Evolutionary conservation across 2,113 vertebrate genomes (phyloP), one percentile per base, ranked within the genome.

Genomic region (Phalacrocorax aristotelis): DNA sequence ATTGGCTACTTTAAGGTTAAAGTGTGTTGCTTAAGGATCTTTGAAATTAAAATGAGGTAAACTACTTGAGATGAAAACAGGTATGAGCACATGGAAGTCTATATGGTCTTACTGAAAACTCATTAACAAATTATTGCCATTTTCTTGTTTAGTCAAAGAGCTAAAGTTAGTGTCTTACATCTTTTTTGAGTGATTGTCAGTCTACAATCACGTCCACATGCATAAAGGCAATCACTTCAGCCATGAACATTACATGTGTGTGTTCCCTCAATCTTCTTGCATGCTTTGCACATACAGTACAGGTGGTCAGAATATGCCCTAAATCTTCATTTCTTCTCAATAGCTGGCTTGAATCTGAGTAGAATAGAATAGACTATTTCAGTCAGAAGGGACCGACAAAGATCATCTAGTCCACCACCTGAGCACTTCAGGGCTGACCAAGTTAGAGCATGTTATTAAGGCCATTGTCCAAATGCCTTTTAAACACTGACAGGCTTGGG

Each of bases 61-160:
- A 42, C 15, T 42, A 5, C 20, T 11, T 1, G 4, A 62, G 61
- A 21, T 34, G 21, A 54, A 69, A 87, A 36, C 29, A 46, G 12
- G 10, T n/a, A 7, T 40, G 36, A 88, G 27, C 10, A 6, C 19
- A 6, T 1, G 0, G n/a, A 42, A 51, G 17, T 13, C 29, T 52
- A 12, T 20, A 16, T 26, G 15, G 36, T n/a, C 29, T 49, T 29
- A 51, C 1, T 77, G 48, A 68, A 61, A 77, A 17, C 15, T 36
- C 13, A 65, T 29, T 38, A 20, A 40, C 10, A 32, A 82, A 44
- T 2, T 0, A 11, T 22, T 49, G 22, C 20, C 11, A 4, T 21
- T 48, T 72, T 62, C 13, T 22, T 34, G 8, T 48, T 60, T 11
- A 61, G 7, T 6, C 12, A 17, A 54, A 65, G 7, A 77, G 14